Evolutionary conservation across 1,140 invertebrate genomes (phyloP).

Genomic region (Oedothorax gibbosus): DNA sequence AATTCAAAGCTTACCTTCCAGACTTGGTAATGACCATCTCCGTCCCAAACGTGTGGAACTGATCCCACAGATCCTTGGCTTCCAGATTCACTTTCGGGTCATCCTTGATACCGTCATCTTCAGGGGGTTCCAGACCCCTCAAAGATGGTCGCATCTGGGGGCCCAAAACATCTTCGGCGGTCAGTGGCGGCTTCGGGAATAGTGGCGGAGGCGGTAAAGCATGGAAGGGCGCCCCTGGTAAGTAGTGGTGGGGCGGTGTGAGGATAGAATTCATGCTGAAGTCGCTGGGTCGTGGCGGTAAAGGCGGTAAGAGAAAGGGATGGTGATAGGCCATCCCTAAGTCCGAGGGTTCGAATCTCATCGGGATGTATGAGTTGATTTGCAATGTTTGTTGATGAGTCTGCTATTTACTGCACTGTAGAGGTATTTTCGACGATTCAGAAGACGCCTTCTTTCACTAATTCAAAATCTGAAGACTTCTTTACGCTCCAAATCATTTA

Average conservation of each 20-base stretch:
- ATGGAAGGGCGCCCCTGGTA: slow-evolving; percentile 69
- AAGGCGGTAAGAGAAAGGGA: slow-evolving; percentile 71
- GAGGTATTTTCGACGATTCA: no score
- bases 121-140: slow-evolving; percentile 66
- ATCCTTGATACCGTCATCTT: slow-evolving; percentile 67
- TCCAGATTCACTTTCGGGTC: slow-evolving; percentile 68
- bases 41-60: slow-evolving; percentile 62
- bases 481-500: no score
- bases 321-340: slow-evolving; percentile 57
- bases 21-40: slow-evolving; percentile 64
- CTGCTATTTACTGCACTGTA: no score
- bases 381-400: not conserved
- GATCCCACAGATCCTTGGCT: slow-evolving; percentile 62
- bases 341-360: slow-evolving; percentile 61
- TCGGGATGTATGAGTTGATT: slow-evolving; percentile 27
- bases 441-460: no score
- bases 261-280: slow-evolving; percentile 61
- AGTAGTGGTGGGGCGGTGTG: slow-evolving; percentile 68
- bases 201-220: slow-evolving; percentile 65
- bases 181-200: slow-evolving; percentile 64
- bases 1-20: slow-evolving; percentile 60
- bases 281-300: slow-evolving; percentile 67
- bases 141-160: slow-evolving; percentile 75
- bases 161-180: slow-evolving; percentile 80
- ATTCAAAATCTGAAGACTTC: no score